Conservation (phyloP, 2,113 vertebrate species). For the Pygoscelis adeliae region DNA sequence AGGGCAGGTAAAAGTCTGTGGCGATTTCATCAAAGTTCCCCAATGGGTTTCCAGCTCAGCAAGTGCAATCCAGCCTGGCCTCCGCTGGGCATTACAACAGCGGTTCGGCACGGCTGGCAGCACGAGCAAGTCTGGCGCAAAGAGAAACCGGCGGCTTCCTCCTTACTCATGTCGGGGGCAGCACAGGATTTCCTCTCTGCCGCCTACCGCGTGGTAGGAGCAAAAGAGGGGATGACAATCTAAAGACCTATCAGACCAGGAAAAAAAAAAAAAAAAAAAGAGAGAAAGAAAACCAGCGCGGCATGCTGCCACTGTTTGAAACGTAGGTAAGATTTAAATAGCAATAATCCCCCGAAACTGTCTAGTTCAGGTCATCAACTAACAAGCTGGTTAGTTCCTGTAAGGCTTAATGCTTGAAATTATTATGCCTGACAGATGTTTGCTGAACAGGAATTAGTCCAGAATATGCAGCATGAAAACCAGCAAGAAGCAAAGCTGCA, state of each 20-base stretch:
- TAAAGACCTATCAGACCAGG: background rate
- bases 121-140: background rate
- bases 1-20: background rate
- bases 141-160: slow-evolving; percentile 12
- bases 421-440: slow-evolving; percentile 28
- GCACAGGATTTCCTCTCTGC: slow-evolving; percentile 63
- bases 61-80: background rate
- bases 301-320: background rate
- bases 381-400: slow-evolving; percentile 50
- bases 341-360: slow-evolving; percentile 56
- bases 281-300: background rate
- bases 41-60: background rate
- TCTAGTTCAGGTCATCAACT: slow-evolving; percentile 43
- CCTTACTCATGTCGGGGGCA: background rate
- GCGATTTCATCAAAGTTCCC: background rate
- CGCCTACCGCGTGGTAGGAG: background rate
- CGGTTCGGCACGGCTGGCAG: background rate
- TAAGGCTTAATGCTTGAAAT: slow-evolving; percentile 57
- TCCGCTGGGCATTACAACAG: rapidly evolving
- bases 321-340: slow-evolving; percentile 43
- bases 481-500: background rate
- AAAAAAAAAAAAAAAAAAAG: background rate
- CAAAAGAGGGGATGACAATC: background rate
- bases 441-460: slow-evolving; percentile 6
- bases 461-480: background rate